These are phyloP conservation scores for Microcebus lehilahytsara DNA, from an alignment of 2,113 vertebrate species.

Conservation along the genomic window DNA sequence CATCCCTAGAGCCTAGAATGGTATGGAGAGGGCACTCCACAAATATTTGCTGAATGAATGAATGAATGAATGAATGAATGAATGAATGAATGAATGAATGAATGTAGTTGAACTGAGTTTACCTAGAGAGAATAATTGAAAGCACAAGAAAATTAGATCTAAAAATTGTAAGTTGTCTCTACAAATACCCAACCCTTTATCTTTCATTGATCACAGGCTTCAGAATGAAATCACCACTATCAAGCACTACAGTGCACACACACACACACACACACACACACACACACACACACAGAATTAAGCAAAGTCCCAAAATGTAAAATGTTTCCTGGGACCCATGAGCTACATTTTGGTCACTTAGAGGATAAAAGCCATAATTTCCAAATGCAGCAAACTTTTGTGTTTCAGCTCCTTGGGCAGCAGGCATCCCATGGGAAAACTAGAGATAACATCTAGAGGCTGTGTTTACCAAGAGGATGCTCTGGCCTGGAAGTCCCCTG, in stretches of 20 bases:
- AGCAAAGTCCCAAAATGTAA: background rate
- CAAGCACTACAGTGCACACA: background rate
- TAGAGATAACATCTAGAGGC: background rate
- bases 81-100: background rate
- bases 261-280: too few relatives aligned
- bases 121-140: background rate
- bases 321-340: background rate
- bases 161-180: background rate
- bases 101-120: background rate
- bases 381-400: background rate
- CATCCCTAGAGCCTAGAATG: background rate
- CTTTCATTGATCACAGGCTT: background rate
- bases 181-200: background rate
- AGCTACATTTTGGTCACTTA: background rate
- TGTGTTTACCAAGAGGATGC: slow-evolving; percentile 18
- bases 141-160: background rate
- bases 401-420: background rate
- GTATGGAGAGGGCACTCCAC: too few relatives aligned
- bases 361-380: background rate
- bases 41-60: background rate
- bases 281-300: background rate
- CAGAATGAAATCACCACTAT: background rate
- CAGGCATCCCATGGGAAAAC: background rate
- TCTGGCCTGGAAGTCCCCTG: background rate
- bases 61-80: background rate